Conservation (phyloP, 2,888 invertebrate genomes). For the Caprella mutica region DNA sequence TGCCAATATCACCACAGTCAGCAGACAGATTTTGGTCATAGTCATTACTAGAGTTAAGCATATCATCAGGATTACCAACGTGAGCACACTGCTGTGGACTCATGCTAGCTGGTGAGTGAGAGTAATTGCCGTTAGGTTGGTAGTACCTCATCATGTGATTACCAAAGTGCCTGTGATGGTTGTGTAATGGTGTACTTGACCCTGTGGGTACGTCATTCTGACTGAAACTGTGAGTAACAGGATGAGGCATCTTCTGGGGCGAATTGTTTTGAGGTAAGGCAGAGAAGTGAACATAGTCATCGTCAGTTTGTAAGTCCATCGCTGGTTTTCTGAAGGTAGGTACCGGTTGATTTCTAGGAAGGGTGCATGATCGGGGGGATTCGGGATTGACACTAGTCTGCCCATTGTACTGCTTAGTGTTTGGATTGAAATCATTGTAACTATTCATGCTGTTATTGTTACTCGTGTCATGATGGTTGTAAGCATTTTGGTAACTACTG, state of each 20-base stretch:
- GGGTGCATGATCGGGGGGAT: slow-evolving; percentile 51
- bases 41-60: slow-evolving; percentile 2
- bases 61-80: neutral
- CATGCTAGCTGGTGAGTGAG: neutral
- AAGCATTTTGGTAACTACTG: neutral
- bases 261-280: slow-evolving; percentile 35
- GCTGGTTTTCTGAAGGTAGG: slow-evolving; percentile 35
- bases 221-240: slow-evolving; percentile 30
- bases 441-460: no score
- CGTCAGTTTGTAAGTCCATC: slow-evolving; percentile 37
- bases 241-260: slow-evolving; percentile 16
- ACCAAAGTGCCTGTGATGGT: slow-evolving; percentile 28
- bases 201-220: slow-evolving; percentile 20
- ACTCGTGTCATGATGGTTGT: neutral
- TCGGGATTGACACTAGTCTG: slow-evolving; percentile 1
- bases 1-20: slow-evolving; percentile 38
- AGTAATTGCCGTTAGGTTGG: slow-evolving; percentile 3
- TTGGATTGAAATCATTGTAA: no score
- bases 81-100: neutral
- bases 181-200: slow-evolving; percentile 11
- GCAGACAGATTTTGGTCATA: slow-evolving; percentile 30
- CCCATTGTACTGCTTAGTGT: neutral
- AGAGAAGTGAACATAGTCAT: slow-evolving; percentile 39
- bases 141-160: slow-evolving; percentile 27
- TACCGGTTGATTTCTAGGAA: no score